Base-by-base conservation (phyloP, 2,113 vertebrate genomes). In the Scortum barcoo region DNA sequence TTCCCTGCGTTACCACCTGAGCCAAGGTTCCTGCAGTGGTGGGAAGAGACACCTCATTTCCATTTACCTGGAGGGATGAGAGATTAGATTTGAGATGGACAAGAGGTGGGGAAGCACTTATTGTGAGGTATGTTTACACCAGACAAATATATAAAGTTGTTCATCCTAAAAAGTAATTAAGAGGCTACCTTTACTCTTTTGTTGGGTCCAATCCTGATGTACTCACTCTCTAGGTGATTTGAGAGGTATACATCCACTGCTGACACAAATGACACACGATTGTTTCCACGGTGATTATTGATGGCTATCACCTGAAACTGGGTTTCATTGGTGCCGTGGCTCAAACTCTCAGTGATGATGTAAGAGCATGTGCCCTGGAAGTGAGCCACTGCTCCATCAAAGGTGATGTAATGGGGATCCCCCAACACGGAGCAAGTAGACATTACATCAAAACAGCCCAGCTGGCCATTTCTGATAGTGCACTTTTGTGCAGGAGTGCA, bases 311-410 rank as follows among this genome's bases (percentile, higher is more conserved):
- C 80, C 0, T 58, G 78, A 69, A 95, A 95, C 53, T 67, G 65
- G 0, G 85, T 80, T 30, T 80, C 78, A 7, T 56, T 85, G 2
- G 50, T 56, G 7, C 16, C 14, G 0, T 80, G 42, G 12, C 10
- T 78, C 12, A 51, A 54, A 1, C 92, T 92, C 56, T 91, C 81
- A 8, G 92, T 4, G 17, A 96, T 85, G 71, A 90, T 62, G 7
- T 96, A 96, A 24, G 92, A 88, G 19, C 96, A 96, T 38, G 93
- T 93, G 5, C 96, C 95, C 91, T 95, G 89, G 48, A 95, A 93
- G 85, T 95, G 91, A 24, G 88, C 86, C 44, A 95, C 11, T 1
- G 93, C 92, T 5, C 95, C 95, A 9, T 96, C 96, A 2, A 95
- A 96, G 0, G 94, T 95, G 84, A 91, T 53, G 89, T 96, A 96